Percentiles rank a stretch among this genome's conserved stretches.
phyloP scores from a whole-genome alignment of 2,888 invertebrate genomes.

The Scrobipalpa costella region DNA sequence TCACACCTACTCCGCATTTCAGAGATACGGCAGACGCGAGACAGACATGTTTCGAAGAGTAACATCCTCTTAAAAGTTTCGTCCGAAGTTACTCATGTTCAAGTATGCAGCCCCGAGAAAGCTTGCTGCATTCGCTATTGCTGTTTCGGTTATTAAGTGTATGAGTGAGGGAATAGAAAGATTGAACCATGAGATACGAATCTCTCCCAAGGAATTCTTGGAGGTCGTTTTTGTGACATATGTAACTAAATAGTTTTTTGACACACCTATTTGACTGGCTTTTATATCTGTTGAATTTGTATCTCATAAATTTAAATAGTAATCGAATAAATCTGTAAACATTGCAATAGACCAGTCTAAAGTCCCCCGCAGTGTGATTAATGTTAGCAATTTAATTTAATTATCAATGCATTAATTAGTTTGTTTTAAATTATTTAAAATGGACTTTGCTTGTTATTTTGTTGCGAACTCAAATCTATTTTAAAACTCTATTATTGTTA shows the following conservation, averaged over 20 bases:
- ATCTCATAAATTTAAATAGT: background rate
- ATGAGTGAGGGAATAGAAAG: background rate
- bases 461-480: too few species aligned
- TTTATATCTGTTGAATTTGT: background rate
- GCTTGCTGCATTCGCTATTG: slow-evolving; percentile 8
- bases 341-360: slow-evolving; percentile 23
- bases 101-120: slow-evolving; percentile 1
- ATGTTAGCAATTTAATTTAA: background rate
- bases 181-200: slow-evolving; percentile 18
- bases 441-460: too few species aligned
- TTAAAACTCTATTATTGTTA: too few species aligned
- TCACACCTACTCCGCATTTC: slow-evolving; percentile 24
- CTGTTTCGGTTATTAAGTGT: slow-evolving; percentile 2
- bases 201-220: slow-evolving; percentile 14
- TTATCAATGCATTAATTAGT: background rate
- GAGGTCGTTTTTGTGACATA: background rate
- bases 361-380: slow-evolving; percentile 2
- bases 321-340: background rate
- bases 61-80: slow-evolving; percentile 2
- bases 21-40: slow-evolving; percentile 20
- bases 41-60: slow-evolving; percentile 12
- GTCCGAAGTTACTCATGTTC: slow-evolving; percentile 4
- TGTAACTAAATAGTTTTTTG: background rate
- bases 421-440: background rate
- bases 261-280: background rate